Conservation (phyloP, 2,888 invertebrate species). For the Camptogramma bilineatum region DNA sequence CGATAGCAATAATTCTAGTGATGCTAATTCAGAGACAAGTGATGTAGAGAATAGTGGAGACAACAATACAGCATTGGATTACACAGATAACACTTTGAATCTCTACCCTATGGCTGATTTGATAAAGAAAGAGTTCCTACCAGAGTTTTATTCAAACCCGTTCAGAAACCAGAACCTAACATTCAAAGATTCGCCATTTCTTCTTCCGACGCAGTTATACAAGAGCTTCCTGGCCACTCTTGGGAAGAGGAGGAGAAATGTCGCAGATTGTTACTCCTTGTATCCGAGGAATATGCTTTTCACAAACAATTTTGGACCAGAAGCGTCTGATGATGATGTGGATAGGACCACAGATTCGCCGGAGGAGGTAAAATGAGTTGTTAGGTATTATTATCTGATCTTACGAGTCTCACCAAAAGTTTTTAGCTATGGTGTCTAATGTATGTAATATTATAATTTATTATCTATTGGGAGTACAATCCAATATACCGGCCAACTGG, state of each 20-base stretch:
- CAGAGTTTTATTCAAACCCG: slow-evolving; percentile 77
- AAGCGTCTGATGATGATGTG: slow-evolving; percentile 76
- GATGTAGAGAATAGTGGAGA: slow-evolving; percentile 76
- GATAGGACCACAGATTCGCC: slow-evolving; percentile 77
- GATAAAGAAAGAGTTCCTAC: slow-evolving; percentile 81
- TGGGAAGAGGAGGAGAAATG: slow-evolving; percentile 76
- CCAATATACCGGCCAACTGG: too few species aligned
- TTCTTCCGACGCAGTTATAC: slow-evolving; percentile 91
- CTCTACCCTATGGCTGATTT: slow-evolving; percentile 78
- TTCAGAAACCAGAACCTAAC: slow-evolving; percentile 74
- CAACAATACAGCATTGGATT: slow-evolving; percentile 68
- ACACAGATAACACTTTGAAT: slow-evolving; percentile 72
- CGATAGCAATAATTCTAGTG: slow-evolving; percentile 74
- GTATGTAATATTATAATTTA: too few species aligned
- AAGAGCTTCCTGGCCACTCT: slow-evolving; percentile 91
- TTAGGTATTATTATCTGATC: background rate
- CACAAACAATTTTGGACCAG: slow-evolving; percentile 73
- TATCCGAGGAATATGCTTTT: slow-evolving; percentile 86
- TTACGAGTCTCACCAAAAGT: too few species aligned
- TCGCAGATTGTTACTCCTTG: slow-evolving; percentile 78
- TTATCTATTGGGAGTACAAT: too few species aligned
- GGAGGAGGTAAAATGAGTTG: slow-evolving; percentile 75
- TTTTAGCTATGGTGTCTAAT: too few species aligned
- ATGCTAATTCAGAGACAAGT: slow-evolving; percentile 75
- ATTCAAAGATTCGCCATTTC: slow-evolving; percentile 84